Evolutionary conservation across 2,797 vertebrate species (phyloP), one percentile per base, ranked within the genome.

Genomic region (Hypotaenidia okinawae): DNA sequence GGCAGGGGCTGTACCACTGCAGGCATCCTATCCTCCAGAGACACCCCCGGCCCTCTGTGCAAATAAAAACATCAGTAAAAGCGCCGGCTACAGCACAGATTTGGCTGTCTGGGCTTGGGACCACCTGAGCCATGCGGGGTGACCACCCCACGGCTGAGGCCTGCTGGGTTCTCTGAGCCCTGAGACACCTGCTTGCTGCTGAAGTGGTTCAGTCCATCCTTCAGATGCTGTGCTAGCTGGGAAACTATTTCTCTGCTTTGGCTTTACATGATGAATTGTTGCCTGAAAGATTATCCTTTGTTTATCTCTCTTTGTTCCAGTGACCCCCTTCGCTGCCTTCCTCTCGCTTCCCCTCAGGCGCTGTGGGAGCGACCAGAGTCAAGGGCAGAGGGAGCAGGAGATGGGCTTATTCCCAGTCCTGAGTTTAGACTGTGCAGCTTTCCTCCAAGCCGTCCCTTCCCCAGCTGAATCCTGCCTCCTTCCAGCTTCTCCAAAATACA

Each of bases 261-360:
- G 83, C 52, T 97, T 95, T 93, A 92, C 90, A 90, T 47, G 90
- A 96, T 79, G 83, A 96, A 75, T 93, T 93, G 80, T 93, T 93
- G 78, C 39, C 78, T 92, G 89, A 81, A 91, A 96, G 89, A 93
- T 97, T 93, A 94, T 93, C 66, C 72, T 93, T 55, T 95, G 58
- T 92, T 96, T 94, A 79, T 92, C 75, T 96, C 37, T 37, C 70
- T 78, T 77, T 89, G 92, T 89, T 94, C 77, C 91, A 90, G 76
- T 89, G 87, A 81, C 72, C 77, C 69, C n/a, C 63, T 94, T 92
- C 58, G 52, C 92, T 90, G 88, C 87, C 72, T 74, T 85, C 30
- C 80, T 81, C 78, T 74, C 43, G 28, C 62, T 67, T 74, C 45
- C 1, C 5, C 67, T 51, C 1, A 3, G 58, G 33, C 0, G 0